Conservation (phyloP, 1,140 invertebrate species). For the Drosophila sproati region DNA sequence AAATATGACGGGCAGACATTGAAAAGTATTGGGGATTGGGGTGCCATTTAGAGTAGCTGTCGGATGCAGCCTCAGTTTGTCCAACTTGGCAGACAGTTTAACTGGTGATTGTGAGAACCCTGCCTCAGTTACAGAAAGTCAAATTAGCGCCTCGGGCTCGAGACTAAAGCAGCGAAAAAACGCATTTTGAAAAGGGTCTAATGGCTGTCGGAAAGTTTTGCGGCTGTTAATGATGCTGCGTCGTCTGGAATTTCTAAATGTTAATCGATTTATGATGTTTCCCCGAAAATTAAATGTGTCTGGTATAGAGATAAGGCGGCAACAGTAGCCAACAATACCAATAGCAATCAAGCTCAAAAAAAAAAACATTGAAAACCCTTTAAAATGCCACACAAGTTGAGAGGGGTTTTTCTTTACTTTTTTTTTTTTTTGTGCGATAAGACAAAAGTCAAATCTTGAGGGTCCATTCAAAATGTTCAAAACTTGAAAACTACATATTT, state of each 20-base stretch:
- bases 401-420: background rate
- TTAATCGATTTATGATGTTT: constrained; percentile 82
- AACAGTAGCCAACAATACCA: constrained; percentile 53
- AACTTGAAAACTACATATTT: constrained; percentile 44
- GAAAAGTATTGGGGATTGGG: constrained; percentile 27
- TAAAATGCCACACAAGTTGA: constrained; percentile 68
- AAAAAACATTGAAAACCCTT: constrained; percentile 45
- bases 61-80: constrained; percentile 45
- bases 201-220: constrained; percentile 77
- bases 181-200: constrained; percentile 72
- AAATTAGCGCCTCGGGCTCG: constrained; percentile 72
- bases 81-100: constrained; percentile 27
- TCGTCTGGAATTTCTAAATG: constrained; percentile 43
- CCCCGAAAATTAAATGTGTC: constrained; percentile 65
- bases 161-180: background rate
- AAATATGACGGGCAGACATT: constrained; percentile 68
- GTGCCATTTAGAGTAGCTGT: constrained; percentile 51
- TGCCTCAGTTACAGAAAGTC: constrained; percentile 52
- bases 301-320: constrained; percentile 57
- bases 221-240: constrained; percentile 71
- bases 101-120: background rate
- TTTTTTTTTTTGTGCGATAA: constrained; percentile 14
- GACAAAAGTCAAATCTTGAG: constrained; percentile 36
- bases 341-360: background rate
- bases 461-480: constrained; percentile 24